Evolutionary conservation across 2,797 vertebrate species (phyloP).

Genomic region (Danio aesculapii): DNA sequence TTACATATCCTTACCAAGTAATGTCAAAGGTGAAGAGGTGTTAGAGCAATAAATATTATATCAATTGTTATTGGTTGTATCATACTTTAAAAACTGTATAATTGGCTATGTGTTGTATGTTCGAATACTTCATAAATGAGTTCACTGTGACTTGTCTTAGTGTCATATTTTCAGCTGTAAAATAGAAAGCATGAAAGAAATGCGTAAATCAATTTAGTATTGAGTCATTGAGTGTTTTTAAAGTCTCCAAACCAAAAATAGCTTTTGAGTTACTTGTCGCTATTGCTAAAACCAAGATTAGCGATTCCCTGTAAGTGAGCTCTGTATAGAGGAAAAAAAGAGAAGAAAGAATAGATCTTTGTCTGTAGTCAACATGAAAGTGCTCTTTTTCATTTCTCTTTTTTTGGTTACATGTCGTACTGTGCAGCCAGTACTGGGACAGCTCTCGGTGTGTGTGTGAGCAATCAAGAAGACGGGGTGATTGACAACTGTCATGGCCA

Average conservation of each 20-base stretch:
- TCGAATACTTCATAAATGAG: background rate
- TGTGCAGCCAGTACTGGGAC: slow-evolving; percentile 59
- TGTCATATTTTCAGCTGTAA: background rate
- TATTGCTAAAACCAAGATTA: background rate
- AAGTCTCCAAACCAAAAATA: slow-evolving; percentile 12
- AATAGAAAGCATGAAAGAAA: background rate
- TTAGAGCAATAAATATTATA: background rate
- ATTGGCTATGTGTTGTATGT: background rate
- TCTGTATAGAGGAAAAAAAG: slow-evolving; percentile 11
- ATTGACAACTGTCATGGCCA: slow-evolving; percentile 93
- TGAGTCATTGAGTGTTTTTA: background rate
- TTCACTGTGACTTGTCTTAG: background rate
- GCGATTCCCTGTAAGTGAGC: background rate
- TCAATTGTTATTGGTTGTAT: background rate
- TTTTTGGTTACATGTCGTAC: slow-evolving; percentile 33
- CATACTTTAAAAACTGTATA: background rate
- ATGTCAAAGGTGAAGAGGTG: background rate
- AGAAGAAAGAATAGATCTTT: slow-evolving; percentile 30
- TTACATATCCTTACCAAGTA: background rate
- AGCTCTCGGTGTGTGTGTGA: slow-evolving; percentile 61
- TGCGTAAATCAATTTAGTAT: background rate
- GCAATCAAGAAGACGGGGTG: slow-evolving; percentile 77
- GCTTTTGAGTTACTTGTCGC: background rate
- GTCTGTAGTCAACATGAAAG: slow-evolving; percentile 40
- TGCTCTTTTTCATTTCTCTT: slow-evolving; percentile 44